These are phyloP conservation scores for Theretra japonica DNA, from an alignment of 2,888 invertebrate genomes.

Conservation along the genomic window DNA sequence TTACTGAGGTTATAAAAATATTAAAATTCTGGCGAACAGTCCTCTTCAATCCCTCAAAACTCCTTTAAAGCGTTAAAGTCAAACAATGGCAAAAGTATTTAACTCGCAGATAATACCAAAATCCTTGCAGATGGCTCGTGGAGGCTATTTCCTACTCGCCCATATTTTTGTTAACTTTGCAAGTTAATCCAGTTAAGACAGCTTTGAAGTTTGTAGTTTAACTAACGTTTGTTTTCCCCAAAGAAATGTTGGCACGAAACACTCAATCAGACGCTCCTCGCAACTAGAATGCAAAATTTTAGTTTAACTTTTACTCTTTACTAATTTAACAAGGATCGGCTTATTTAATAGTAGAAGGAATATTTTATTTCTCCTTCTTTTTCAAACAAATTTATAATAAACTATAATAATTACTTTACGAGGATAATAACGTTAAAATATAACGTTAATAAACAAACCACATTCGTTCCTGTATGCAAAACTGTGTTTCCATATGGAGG, in stretches of 20 bases:
- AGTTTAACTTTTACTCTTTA: neutral
- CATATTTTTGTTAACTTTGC: slow-evolving; percentile 27
- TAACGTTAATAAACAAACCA: neutral
- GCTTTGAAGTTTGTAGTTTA: slow-evolving; percentile 9
- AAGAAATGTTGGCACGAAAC: neutral
- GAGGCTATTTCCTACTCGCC: slow-evolving; percentile 20
- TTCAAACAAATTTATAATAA: neutral
- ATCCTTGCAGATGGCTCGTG: slow-evolving; percentile 16
- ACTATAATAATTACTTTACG: neutral
- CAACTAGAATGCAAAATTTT: neutral
- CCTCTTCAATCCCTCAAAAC: slow-evolving; percentile 26
- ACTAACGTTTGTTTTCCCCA: slow-evolving; percentile 1
- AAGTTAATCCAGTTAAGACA: slow-evolving; percentile 21
- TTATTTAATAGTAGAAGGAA: neutral
- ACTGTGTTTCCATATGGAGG: neutral
- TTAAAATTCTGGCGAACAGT: neutral
- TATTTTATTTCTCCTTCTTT: no score
- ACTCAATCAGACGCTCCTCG: neutral
- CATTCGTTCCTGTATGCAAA: neutral
- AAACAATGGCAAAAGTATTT: slow-evolving; percentile 27
- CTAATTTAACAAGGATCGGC: neutral
- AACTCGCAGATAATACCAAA: slow-evolving; percentile 27
- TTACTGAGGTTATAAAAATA: neutral
- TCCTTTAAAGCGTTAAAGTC: slow-evolving; percentile 18
- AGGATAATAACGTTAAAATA: neutral